phyloP scores from a whole-genome alignment of 2,888 invertebrate species.

The Drosophila leonis region DNA sequence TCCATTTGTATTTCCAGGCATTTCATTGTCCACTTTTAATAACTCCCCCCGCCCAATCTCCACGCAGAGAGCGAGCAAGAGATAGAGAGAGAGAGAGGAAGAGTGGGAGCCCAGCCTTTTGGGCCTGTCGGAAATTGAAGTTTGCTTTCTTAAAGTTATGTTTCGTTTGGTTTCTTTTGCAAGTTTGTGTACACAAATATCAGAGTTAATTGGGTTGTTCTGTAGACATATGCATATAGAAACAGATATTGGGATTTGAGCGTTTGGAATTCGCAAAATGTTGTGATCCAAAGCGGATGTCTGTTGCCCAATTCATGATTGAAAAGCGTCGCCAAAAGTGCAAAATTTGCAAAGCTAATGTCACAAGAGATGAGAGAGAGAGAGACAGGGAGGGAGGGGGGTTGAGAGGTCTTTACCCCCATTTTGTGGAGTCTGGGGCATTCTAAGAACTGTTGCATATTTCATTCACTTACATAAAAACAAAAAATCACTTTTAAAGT shows the following conservation, averaged over 20 bases:
- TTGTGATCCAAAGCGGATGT: constrained; percentile 60
- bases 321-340: constrained; percentile 72
- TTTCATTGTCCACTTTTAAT: constrained; percentile 67
- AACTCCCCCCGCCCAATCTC: constrained; percentile 39
- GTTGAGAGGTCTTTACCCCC: constrained; percentile 10
- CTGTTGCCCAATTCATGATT: constrained; percentile 64
- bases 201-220: constrained; percentile 32
- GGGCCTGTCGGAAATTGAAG: constrained; percentile 68
- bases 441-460: constrained; percentile 62
- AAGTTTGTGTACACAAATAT: constrained; percentile 15
- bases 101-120: constrained; percentile 9
- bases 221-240: constrained; percentile 15
- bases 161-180: constrained; percentile 22
- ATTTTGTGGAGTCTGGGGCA: constrained; percentile 23
- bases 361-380: background rate
- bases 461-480: constrained; percentile 47
- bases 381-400: too few relatives aligned
- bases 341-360: constrained; percentile 69
- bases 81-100: background rate
- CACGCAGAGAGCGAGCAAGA: background rate
- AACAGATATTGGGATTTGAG: constrained; percentile 1
- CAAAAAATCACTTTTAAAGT: constrained; percentile 40
- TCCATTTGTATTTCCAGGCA: constrained; percentile 45
- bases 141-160: constrained; percentile 61
- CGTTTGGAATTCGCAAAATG: constrained; percentile 48